A percentile compares a stretch with the other conserved stretches of the same genome.
Conservation (phyloP, 2,888 invertebrate species). For the Tipula unca region DNA sequence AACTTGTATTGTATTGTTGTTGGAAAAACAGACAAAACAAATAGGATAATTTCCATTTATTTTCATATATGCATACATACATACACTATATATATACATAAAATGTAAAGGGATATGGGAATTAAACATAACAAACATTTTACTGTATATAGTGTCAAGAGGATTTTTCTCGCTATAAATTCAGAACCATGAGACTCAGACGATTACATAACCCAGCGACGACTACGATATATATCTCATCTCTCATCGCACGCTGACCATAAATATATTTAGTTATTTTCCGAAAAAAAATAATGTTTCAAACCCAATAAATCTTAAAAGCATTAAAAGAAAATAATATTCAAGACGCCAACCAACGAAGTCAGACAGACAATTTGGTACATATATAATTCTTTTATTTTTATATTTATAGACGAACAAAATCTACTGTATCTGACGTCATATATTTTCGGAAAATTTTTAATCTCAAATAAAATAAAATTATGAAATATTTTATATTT, state of each 20-base stretch:
- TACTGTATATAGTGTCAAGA: background rate
- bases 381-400: background rate
- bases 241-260: background rate
- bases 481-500: background rate
- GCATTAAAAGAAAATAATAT: background rate
- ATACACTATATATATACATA: background rate
- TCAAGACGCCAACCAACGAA: background rate
- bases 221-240: background rate
- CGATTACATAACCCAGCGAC: background rate
- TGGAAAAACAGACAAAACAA: constrained; percentile 2
- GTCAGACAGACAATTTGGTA: background rate
- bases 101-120: background rate
- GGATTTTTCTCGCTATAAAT: background rate
- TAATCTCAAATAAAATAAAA: background rate
- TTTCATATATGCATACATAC: background rate
- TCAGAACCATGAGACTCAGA: background rate
- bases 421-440: background rate
- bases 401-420: background rate
- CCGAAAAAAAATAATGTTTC: background rate
- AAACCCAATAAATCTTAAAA: constrained; percentile 14
- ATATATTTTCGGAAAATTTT: background rate
- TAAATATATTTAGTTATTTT: background rate
- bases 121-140: background rate
- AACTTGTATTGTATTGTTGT: background rate
- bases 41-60: constrained; percentile 8